Percentiles rank a stretch among this genome's conserved stretches.
phyloP scores from a whole-genome alignment of 2,797 vertebrate genomes.

The Alfaro cultratus region DNA sequence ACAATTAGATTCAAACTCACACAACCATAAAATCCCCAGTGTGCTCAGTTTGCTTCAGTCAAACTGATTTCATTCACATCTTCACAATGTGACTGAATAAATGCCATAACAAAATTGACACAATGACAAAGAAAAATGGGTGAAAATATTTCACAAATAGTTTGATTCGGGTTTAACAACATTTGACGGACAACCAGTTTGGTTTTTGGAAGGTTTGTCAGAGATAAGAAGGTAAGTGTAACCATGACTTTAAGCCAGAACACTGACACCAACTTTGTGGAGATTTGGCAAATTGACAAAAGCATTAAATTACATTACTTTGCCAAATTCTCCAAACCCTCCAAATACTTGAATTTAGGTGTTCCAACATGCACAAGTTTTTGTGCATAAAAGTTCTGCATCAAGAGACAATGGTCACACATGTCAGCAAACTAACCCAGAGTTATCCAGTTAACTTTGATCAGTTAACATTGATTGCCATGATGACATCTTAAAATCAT shows the following conservation, averaged over 20 bases:
- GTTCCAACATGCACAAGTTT: neutral
- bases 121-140: neutral
- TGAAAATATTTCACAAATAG: neutral
- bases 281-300: neutral
- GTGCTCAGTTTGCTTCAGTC: neutral
- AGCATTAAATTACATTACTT: neutral
- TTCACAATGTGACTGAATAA: neutral
- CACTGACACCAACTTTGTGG: neutral
- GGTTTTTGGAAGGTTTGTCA: neutral
- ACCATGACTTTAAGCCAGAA: neutral
- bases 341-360: neutral
- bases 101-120: neutral
- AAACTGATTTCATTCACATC: conserved; percentile 7
- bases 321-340: neutral
- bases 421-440: neutral
- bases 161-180: neutral
- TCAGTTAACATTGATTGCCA: neutral
- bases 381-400: neutral
- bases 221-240: neutral
- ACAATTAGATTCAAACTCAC: conserved; percentile 36
- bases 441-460: neutral
- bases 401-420: neutral
- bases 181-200: neutral
- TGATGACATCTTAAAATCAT: neutral
- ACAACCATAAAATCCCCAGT: conserved; percentile 25